Evolutionary conservation across 2,797 vertebrate genomes (phyloP).

Genomic region (Urosaurus nigricauda): DNA sequence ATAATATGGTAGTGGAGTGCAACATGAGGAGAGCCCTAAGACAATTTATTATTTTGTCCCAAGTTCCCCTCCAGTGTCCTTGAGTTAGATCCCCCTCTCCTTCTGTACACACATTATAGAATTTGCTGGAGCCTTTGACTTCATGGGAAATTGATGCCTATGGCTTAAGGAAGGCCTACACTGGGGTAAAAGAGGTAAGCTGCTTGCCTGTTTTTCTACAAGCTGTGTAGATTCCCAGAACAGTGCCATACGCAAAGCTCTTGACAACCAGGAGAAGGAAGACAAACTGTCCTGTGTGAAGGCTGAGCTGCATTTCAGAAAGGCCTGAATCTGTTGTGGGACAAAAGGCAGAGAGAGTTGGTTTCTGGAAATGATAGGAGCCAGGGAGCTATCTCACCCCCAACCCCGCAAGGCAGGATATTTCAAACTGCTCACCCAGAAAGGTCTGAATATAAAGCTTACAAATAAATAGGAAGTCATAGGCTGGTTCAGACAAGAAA

Average conservation of each 20-base stretch:
- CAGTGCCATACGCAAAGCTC: slow-evolving; percentile 25
- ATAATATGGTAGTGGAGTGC: too few species aligned
- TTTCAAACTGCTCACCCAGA: background rate
- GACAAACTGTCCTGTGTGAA: slow-evolving; percentile 9
- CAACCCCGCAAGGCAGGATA: background rate
- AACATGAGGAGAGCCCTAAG: too few species aligned
- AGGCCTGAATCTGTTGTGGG: background rate
- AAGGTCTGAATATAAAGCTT: background rate
- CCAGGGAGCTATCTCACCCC: background rate
- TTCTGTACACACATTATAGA: background rate
- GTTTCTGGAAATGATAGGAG: background rate
- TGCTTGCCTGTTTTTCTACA: slow-evolving; percentile 16
- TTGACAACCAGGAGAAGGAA: slow-evolving; percentile 29
- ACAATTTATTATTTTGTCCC: too few species aligned
- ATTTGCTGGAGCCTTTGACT: background rate
- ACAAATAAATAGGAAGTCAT: background rate
- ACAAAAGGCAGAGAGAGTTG: background rate
- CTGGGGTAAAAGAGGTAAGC: background rate
- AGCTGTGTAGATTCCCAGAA: slow-evolving; percentile 1
- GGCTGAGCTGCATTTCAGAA: slow-evolving; percentile 4
- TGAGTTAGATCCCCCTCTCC: too few species aligned
- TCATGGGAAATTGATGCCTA: background rate
- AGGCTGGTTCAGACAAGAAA: background rate
- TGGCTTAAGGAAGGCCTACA: background rate
- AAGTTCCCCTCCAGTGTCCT: too few species aligned